Evolutionary conservation across 2,797 vertebrate genomes (phyloP), one percentile per base, ranked within the genome.

Genomic region (Okamejei kenojei): DNA sequence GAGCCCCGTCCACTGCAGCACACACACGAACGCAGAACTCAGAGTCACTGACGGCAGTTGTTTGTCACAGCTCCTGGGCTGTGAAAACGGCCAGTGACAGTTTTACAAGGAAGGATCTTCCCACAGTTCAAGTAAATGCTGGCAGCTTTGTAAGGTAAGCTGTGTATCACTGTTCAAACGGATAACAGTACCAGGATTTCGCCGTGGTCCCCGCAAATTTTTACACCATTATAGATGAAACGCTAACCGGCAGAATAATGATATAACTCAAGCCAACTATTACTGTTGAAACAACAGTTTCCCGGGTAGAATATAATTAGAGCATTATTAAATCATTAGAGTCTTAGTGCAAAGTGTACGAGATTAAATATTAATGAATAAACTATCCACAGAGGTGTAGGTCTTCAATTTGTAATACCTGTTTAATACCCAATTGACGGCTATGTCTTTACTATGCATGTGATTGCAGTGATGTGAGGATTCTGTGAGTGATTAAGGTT

Each of bases 351-450:
- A 76, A 92, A 92, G 38, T 92, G 71, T 92, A 92, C 38, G 71
- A 58, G 71, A 92, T 92, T 92, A 92, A 92, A 92, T 92, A 92
- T 76, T 92, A 92, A 92, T 92, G 71, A 35, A 76, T 74, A 92
- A 74, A 76, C 21, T 76, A 92, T 92, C 71, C 38, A 76, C 21
- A 76, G 45, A 76, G 71, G 35, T 73, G 71, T n/a, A 92, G 90
- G 71, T 92, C 90, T 92, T 74, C 71, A 74, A 58, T 54, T 74
- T 91, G 65, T 92, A 76, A 76, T 76, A 76, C 38, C 38, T 92
- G 7, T 11, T 92, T 58, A n/a, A 74, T 92, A 58, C 71, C 35
- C 71, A 92, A 76, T 92, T 76, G 71, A 54, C 73, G 5, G 32
- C 81, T 2, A 45, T 92, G 45, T 38, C 45, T 92, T 92, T 29